Evolutionary conservation across 2,113 vertebrate species (phyloP).

Genomic region (Mesembrinibis cayennensis): DNA sequence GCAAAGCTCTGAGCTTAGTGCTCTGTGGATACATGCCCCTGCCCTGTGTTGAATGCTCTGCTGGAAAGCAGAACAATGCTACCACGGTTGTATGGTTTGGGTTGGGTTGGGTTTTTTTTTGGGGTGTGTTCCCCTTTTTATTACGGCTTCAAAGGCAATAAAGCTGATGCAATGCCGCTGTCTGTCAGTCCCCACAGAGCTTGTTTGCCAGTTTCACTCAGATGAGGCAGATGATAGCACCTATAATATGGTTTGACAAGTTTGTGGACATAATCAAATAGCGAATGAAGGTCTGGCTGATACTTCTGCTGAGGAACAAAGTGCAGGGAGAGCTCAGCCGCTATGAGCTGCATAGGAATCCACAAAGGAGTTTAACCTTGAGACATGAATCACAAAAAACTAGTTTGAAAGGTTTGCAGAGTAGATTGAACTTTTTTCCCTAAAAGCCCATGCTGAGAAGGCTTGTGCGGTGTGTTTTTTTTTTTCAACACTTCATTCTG

Average conservation of each 20-base stretch:
- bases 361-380: rapidly evolving
- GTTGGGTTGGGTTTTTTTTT: no score
- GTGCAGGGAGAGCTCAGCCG: background rate
- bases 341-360: background rate
- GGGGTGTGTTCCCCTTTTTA: no score
- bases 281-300: background rate
- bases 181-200: background rate
- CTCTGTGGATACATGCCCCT: rapidly evolving
- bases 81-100: background rate
- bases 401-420: background rate
- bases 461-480: background rate
- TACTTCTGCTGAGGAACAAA: background rate
- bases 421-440: background rate
- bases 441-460: background rate
- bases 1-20: background rate
- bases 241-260: background rate
- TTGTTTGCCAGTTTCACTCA: background rate
- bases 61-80: background rate
- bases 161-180: background rate
- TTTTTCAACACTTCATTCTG: background rate
- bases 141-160: background rate
- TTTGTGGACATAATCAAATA: conserved; percentile 11
- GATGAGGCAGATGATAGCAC: background rate
- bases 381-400: background rate
- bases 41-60: background rate